These are phyloP conservation scores for Ianthella basta DNA, from an alignment of 37 sponge, comb jelly and placozoan genomes.

Conservation along the genomic window DNA sequence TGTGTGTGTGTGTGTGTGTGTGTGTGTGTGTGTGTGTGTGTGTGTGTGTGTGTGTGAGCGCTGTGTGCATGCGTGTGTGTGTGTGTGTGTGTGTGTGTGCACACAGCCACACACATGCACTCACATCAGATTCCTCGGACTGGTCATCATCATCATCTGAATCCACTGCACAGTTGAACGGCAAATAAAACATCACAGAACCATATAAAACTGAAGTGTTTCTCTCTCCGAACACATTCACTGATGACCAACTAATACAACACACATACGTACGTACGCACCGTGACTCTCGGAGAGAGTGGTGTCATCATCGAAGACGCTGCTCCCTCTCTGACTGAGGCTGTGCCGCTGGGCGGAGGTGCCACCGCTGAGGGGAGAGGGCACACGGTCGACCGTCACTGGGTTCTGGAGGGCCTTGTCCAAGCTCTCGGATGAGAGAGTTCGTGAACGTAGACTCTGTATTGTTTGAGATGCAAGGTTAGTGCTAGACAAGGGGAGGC, in stretches of 20 bases:
- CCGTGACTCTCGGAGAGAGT: constrained; percentile 76
- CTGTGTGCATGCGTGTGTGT: constrained; percentile 11
- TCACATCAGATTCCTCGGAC: constrained; percentile 48
- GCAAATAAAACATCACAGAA: no score
- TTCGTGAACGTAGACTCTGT: neutral
- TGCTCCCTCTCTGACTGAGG: neutral
- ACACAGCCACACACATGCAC: constrained; percentile 22
- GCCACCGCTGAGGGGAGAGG: neutral
- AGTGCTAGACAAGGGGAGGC: no score
- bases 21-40: constrained; percentile 16
- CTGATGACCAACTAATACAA: no score
- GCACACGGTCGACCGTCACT: neutral
- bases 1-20: constrained; percentile 22
- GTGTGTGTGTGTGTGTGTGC: constrained; percentile 30
- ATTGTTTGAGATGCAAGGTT: no score
- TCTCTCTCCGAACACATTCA: no score
- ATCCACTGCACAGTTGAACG: constrained; percentile 61
- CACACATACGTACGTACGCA: constrained; percentile 2
- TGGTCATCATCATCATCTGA: constrained; percentile 80
- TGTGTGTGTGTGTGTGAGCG: constrained; percentile 24
- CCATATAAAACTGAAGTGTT: no score
- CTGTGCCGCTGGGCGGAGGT: no score
- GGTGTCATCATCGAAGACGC: constrained; percentile 24
- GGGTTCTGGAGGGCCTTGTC: constrained; percentile 19
- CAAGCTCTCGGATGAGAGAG: constrained; percentile 21